Evolutionary conservation across 2,797 vertebrate genomes (phyloP).

Genomic region (Molossus molossus): DNA sequence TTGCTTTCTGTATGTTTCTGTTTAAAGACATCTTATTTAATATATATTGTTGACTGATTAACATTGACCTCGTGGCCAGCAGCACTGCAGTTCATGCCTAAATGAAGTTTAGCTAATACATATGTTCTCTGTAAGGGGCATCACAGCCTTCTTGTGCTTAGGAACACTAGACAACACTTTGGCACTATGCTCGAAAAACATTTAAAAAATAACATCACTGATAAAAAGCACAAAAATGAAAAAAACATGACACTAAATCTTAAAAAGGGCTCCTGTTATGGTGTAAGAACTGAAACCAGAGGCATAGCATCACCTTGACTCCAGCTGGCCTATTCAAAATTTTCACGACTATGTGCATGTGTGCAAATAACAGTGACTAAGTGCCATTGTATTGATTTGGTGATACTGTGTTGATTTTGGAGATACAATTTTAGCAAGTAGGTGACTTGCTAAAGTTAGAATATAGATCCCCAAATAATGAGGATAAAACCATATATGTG

Average conservation of each 20-base stretch:
- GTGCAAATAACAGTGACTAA: background rate
- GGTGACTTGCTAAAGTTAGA: background rate
- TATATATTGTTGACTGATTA: slow-evolving; percentile 34
- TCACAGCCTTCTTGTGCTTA: background rate
- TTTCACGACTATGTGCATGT: background rate
- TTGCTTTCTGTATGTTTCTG: slow-evolving; percentile 59
- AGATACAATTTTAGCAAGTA: slow-evolving; percentile 49
- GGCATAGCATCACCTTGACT: background rate
- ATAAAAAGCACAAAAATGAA: slow-evolving; percentile 43
- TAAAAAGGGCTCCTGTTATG: background rate
- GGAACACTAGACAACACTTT: background rate
- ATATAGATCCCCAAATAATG: slow-evolving; percentile 10
- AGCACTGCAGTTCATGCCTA: background rate
- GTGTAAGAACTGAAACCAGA: background rate
- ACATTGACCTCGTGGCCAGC: background rate
- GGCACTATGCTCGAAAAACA: background rate
- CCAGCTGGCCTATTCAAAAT: background rate
- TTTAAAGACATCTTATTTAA: slow-evolving; percentile 32
- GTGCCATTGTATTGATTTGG: background rate
- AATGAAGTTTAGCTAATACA: background rate
- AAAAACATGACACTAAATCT: background rate
- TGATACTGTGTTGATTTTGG: background rate
- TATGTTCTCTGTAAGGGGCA: slow-evolving; percentile 13
- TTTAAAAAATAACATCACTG: slow-evolving; percentile 31
- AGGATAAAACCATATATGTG: background rate